phyloP scores from a whole-genome alignment of 1,140 invertebrate species.

The Tyrophagus putrescentiae region DNA sequence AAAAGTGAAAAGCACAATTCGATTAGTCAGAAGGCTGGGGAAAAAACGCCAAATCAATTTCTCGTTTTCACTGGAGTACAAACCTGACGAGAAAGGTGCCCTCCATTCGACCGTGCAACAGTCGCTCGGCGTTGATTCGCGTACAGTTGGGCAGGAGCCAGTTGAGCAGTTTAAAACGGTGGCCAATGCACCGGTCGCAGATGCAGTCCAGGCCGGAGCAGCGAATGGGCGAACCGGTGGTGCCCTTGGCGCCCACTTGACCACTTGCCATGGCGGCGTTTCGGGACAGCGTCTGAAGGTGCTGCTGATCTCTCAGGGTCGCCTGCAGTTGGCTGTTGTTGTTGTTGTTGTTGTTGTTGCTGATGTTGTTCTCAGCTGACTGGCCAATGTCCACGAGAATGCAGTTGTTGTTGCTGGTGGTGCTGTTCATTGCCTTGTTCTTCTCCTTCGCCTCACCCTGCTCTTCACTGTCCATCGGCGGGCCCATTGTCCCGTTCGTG shows the following conservation, averaged over 20 bases:
- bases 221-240: too few relatives aligned
- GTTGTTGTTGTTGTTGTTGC: too few relatives aligned
- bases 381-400: background rate
- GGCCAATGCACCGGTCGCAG: background rate
- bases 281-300: too few relatives aligned
- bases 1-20: background rate
- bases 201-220: slow-evolving; percentile 11
- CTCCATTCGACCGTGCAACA: slow-evolving; percentile 1
- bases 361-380: too few relatives aligned
- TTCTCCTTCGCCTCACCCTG: too few relatives aligned
- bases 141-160: slow-evolving; percentile 19
- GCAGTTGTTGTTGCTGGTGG: background rate
- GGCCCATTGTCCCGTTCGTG: background rate
- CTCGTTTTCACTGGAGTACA: background rate
- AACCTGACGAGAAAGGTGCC: slow-evolving; percentile 18
- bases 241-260: too few relatives aligned
- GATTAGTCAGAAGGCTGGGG: background rate
- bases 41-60: background rate
- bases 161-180: slow-evolving; percentile 13
- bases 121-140: slow-evolving; percentile 6
- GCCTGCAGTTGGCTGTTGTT: too few relatives aligned
- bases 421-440: too few relatives aligned
- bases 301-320: too few relatives aligned
- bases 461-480: too few relatives aligned
- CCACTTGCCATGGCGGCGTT: too few relatives aligned